Evolutionary conservation across 2,888 invertebrate species (phyloP).

Genomic region (Synanthedon tipuliformis): DNA sequence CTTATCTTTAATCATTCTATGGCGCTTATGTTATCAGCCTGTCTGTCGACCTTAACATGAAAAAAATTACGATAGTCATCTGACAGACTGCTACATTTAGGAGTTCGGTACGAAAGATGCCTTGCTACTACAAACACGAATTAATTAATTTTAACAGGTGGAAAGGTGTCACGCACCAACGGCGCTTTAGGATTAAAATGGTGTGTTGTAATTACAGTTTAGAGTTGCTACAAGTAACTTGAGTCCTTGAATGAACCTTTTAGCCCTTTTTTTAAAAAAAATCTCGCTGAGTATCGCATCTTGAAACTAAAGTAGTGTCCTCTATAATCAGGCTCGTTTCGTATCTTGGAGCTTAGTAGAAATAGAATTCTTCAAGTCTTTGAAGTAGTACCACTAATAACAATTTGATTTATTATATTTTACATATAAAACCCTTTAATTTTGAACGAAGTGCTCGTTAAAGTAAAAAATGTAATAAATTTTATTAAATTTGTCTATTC

Average conservation of each 20-base stretch:
- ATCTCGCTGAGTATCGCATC: neutral
- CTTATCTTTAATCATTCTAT: too few relatives aligned
- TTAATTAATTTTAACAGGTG: slow-evolving; percentile 40
- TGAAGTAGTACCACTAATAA: neutral
- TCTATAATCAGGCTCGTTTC: neutral
- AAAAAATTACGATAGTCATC: too few relatives aligned
- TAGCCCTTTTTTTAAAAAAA: too few relatives aligned
- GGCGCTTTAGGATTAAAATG: slow-evolving; percentile 42
- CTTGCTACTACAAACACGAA: too few relatives aligned
- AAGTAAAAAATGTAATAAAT: neutral
- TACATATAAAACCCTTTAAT: neutral
- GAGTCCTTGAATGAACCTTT: too few relatives aligned
- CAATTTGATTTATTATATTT: neutral
- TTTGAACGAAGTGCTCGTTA: neutral
- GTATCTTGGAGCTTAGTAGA: neutral
- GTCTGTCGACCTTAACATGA: too few relatives aligned
- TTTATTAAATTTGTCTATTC: neutral
- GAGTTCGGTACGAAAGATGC: too few relatives aligned
- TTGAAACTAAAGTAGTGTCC: neutral
- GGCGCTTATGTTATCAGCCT: too few relatives aligned
- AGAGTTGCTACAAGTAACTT: too few relatives aligned
- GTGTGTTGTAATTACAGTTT: slow-evolving; percentile 27
- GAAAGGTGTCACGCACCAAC: slow-evolving; percentile 42
- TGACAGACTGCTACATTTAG: too few relatives aligned
- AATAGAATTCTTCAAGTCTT: slow-evolving; percentile 8